Base-by-base conservation (phyloP, 2,888 invertebrate genomes). In the Dynastes maya region DNA sequence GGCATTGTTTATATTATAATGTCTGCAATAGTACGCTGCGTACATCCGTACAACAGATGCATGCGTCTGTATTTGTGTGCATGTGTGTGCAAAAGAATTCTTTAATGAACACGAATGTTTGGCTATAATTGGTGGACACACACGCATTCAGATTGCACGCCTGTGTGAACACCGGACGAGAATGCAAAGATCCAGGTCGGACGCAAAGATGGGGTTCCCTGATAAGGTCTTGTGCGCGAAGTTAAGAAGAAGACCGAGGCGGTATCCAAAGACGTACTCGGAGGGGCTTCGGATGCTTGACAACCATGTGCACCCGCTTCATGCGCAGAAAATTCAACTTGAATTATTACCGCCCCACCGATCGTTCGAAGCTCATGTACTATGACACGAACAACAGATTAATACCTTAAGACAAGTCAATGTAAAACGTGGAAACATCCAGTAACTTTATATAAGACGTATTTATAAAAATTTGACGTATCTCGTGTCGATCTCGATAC, bases 51-150 rank as follows among this genome's bases (percentile, higher is more conserved):
- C 37, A 51, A 37, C 72, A 51, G 40, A 58, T 32, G 55, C 67
- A 22, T 40, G 32, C 40, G 55, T 13, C 11, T 22, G 32, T 29
- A 16, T 61, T 16, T 22, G 80, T 76, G 72, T 45, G 72, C 61
- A 61, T 72, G 72, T 72, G 58, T 58, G 72, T 45, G 61, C 72
- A 74, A 61, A 74, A 74, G 72, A 81, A 81, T 81, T 80, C 82
- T 82, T 82, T 82, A 82, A 82, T 81, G 80, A 82, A 81, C 81
- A 78, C 80, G 82, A 80, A 82, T 82, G 81, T 81, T 82, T 79
- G 78, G 80, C 75, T 78, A 80, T 82, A 82, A 81, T 80, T 82
- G 82, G 82, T 78, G 75, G 80, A 79, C 80, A 80, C 80, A 81
- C 78, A 80, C 80, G 81, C 79, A 79, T 80, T 77, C 79, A 79